Conservation (phyloP, 1,140 invertebrate species). For the Drosophila saltans region DNA sequence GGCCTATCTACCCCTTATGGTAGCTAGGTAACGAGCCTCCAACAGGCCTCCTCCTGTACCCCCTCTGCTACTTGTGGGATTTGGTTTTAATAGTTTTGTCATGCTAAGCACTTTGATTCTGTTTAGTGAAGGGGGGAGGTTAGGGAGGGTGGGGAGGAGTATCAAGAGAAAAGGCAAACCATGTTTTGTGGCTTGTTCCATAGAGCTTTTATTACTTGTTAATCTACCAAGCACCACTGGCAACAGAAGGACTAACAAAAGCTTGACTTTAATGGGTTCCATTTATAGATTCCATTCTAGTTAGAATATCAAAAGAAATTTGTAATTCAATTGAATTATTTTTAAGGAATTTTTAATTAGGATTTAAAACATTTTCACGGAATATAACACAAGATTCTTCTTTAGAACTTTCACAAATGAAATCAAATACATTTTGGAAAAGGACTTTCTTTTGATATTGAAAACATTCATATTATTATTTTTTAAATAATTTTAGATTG, state of each 20-base stretch:
- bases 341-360: too few relatives aligned
- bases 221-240: background rate
- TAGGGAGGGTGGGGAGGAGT: background rate
- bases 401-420: too few relatives aligned
- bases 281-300: background rate
- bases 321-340: background rate
- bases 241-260: background rate
- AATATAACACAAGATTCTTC: too few relatives aligned
- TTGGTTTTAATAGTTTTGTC: constrained; percentile 63
- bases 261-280: constrained; percentile 1
- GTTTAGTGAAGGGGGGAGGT: constrained; percentile 17
- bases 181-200: constrained; percentile 4
- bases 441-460: too few relatives aligned
- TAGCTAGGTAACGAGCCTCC: constrained; percentile 53
- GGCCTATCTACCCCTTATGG: constrained; percentile 10
- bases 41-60: constrained; percentile 1
- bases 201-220: constrained; percentile 4
- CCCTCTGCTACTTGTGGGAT: background rate
- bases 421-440: too few relatives aligned
- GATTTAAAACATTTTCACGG: too few relatives aligned
- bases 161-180: background rate
- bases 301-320: background rate
- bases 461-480: too few relatives aligned
- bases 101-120: constrained; percentile 40
- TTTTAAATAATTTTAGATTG: too few relatives aligned